Conservation (phyloP, 23 tunicate genomes). For the Phallusia fumigata region DNA sequence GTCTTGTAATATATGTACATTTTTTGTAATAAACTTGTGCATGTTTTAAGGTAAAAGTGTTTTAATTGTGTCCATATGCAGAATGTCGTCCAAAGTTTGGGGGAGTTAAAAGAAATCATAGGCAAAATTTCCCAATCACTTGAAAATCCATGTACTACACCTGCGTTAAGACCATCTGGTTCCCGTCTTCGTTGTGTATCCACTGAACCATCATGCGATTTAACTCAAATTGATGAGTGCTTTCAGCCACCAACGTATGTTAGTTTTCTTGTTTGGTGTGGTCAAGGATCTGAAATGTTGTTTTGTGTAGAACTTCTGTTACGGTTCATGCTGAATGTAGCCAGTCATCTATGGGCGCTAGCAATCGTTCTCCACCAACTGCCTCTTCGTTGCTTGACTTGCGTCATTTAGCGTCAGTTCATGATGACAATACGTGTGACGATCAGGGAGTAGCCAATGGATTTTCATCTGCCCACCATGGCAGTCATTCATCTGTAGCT, state of each 20-base stretch:
- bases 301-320: neutral
- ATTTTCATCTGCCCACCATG: conserved; percentile 28
- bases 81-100: conserved; percentile 45
- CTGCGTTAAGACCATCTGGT: neutral
- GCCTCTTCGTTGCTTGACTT: conserved; percentile 33
- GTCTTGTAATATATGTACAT: neutral
- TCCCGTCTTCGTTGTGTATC: neutral
- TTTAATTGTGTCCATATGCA: neutral
- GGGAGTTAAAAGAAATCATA: conserved; percentile 35
- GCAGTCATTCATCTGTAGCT: conserved; percentile 35
- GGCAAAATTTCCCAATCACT: conserved; percentile 29
- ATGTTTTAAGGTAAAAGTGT: neutral
- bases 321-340: conserved; percentile 17
- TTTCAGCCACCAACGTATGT: conserved; percentile 30
- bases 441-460: conserved; percentile 14
- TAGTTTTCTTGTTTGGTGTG: neutral
- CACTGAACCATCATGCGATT: neutral
- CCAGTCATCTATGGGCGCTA: conserved; percentile 14
- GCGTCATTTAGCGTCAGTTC: conserved; percentile 7
- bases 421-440: neutral
- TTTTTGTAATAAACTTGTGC: neutral
- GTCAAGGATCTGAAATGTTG: neutral
- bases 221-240: conserved; percentile 33
- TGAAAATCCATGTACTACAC: conserved; percentile 27
- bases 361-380: neutral